Base-by-base conservation (phyloP, 2,797 vertebrate genomes). In the Anas georgica region DNA sequence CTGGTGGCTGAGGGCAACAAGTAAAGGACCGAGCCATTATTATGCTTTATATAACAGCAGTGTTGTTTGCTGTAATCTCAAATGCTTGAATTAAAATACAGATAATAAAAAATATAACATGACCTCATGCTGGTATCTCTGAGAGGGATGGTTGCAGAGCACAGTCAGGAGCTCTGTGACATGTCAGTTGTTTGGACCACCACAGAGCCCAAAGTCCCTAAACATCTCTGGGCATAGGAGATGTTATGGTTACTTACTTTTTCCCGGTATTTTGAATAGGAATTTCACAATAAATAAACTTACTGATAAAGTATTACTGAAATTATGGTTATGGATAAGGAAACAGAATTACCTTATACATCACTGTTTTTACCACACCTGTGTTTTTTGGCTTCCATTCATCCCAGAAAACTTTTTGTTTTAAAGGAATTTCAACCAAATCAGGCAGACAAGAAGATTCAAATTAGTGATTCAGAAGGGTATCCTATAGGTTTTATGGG, bases 341-440 rank as follows among this genome's bases (percentile, higher is more conserved):
- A 76, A 81, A 45, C 22, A 86, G 43, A 69, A 69, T 43, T 31
- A 64, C 35, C 10, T 23, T 48, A 64, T 17, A 35, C 2, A 26
- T 78, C 41, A 9, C n/a, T 3, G 2, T 45, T 41, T 82, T 26
- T 17, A 28, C 23, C 15, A 29, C 0, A 0, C 2, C 18, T 60
- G 8, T 60, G 21, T 48, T 70, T 67, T 70, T 70, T 48, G 39
- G 28, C n/a, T 91, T 60, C 39, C 26, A 39, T 70, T 86, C 29
- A 39, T 6, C 7, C 59, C n/a, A 26, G 22, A 73, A 84, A 62
- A 35, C 3, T 41, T 48, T 43, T 10, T 16, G 39, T 50, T 83
- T 56, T 84, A 75, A 73, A 50, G 17, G 28, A 72, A 37, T 73
- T 58, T 84, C 41, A 92, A 37, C 10, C 28, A 62, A 84, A 46